Evolutionary conservation across 1,140 invertebrate species (phyloP).

Genomic region (Ctenoplectra terminalis): DNA sequence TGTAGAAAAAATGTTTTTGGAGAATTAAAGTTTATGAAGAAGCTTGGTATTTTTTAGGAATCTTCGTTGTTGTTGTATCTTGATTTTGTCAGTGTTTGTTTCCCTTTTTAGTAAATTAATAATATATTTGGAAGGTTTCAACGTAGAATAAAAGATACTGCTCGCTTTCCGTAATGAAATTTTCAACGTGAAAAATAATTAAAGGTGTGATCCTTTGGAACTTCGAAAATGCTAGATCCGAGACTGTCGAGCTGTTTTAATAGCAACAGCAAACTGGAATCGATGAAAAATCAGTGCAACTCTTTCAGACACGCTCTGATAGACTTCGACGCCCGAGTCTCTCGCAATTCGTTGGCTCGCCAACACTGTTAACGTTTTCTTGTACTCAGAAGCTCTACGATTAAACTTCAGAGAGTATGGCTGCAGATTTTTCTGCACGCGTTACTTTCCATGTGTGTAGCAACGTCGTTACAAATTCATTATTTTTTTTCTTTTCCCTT

Average conservation of each 20-base stretch:
- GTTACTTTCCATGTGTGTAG: neutral
- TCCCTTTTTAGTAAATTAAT: no score
- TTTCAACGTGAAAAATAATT: no score
- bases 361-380: constrained; percentile 51
- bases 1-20: no score
- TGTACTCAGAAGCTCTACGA: constrained; percentile 39
- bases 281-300: constrained; percentile 74
- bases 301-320: constrained; percentile 78
- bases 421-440: neutral
- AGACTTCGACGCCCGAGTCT: constrained; percentile 65
- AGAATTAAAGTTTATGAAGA: no score
- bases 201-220: neutral
- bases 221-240: neutral
- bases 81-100: no score
- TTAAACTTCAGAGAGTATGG: constrained; percentile 11
- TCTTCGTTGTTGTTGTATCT: no score
- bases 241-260: constrained; percentile 41
- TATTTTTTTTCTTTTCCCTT: no score
- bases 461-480: neutral
- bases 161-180: no score
- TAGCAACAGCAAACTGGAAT: constrained; percentile 64
- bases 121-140: no score
- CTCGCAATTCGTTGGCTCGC: constrained; percentile 63
- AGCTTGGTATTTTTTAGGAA: no score
- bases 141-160: no score